A percentile compares a stretch with the other conserved stretches of the same genome.
Evolutionary conservation across 2,888 invertebrate genomes (phyloP).

Genomic region (Orchesella flavescens): DNA sequence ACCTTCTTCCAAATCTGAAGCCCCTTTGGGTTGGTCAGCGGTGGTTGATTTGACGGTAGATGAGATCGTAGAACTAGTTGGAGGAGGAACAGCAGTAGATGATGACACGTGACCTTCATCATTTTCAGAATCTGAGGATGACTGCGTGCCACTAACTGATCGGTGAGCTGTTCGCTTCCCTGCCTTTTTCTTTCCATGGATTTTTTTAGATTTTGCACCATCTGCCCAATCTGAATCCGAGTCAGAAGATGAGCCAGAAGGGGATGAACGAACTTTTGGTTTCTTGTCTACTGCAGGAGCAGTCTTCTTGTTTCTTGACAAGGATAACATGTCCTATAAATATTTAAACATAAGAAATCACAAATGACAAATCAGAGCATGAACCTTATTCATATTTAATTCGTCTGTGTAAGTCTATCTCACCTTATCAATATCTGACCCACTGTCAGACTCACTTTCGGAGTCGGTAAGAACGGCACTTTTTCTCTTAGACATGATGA

Average conservation of each 20-base stretch:
- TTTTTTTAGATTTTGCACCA: constrained; percentile 73
- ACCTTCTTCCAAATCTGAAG: constrained; percentile 89
- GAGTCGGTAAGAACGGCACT: constrained; percentile 88
- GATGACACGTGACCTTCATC: constrained; percentile 72
- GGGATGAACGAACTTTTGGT: constrained; percentile 72
- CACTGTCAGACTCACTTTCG: constrained; percentile 82
- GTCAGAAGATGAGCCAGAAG: constrained; percentile 77
- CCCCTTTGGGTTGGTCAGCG: constrained; percentile 69
- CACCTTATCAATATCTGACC: constrained; percentile 87
- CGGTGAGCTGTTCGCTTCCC: constrained; percentile 73
- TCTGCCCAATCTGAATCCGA: constrained; percentile 77
- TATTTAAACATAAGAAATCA: constrained; percentile 21
- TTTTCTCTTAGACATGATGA: constrained; percentile 77
- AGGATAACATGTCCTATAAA: constrained; percentile 83
- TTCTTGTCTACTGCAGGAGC: constrained; percentile 59
- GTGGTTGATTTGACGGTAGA: constrained; percentile 48
- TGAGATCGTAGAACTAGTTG: constrained; percentile 43
- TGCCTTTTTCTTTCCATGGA: constrained; percentile 74
- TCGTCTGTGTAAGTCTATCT: constrained; percentile 73
- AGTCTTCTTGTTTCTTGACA: constrained; percentile 85
- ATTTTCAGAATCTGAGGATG: constrained; percentile 75
- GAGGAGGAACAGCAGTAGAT: constrained; percentile 28
- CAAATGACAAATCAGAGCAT: neutral
- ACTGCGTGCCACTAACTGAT: constrained; percentile 74
- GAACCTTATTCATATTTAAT: neutral